A percentile compares a stretch with the other conserved stretches of the same genome.
These are phyloP conservation scores for Coryphaenoides rupestris DNA, from an alignment of 2,113 vertebrate species.

Conservation along the genomic window DNA sequence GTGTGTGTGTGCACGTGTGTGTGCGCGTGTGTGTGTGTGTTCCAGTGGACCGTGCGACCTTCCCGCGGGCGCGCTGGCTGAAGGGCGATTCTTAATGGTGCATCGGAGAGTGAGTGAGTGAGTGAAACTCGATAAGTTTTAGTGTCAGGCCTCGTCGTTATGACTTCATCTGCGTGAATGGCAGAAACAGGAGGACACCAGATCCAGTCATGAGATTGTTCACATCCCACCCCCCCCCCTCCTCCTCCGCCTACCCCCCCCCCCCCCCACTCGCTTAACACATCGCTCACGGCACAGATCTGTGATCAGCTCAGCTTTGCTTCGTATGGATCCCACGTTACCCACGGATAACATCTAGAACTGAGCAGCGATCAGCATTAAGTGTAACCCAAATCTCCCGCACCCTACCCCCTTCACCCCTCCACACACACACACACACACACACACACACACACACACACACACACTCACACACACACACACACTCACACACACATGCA, in stretches of 20 bases:
- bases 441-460: no score
- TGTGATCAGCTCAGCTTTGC: slow-evolving; percentile 44
- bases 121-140: slow-evolving; percentile 58
- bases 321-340: slow-evolving; percentile 41
- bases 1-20: slow-evolving; percentile 31
- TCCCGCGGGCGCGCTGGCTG: slow-evolving; percentile 15
- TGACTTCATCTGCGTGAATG: slow-evolving; percentile 65
- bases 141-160: slow-evolving; percentile 53
- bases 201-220: slow-evolving; percentile 45
- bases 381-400: slow-evolving; percentile 48
- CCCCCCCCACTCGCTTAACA: slow-evolving; percentile 4
- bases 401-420: no score
- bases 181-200: slow-evolving; percentile 65
- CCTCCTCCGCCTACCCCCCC: not conserved
- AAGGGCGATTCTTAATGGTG: slow-evolving; percentile 45
- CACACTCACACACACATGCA: no score
- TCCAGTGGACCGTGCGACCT: no score
- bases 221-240: slow-evolving; percentile 39
- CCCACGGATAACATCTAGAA: slow-evolving; percentile 57
- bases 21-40: slow-evolving; percentile 29
- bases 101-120: slow-evolving; percentile 37
- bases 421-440: no score
- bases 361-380: slow-evolving; percentile 50
- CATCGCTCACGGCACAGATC: slow-evolving; percentile 32
- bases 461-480: no score